A percentile compares a stretch with the other conserved stretches of the same genome.
phyloP scores from a whole-genome alignment of 2,888 invertebrate genomes.

The Antitype chi region DNA sequence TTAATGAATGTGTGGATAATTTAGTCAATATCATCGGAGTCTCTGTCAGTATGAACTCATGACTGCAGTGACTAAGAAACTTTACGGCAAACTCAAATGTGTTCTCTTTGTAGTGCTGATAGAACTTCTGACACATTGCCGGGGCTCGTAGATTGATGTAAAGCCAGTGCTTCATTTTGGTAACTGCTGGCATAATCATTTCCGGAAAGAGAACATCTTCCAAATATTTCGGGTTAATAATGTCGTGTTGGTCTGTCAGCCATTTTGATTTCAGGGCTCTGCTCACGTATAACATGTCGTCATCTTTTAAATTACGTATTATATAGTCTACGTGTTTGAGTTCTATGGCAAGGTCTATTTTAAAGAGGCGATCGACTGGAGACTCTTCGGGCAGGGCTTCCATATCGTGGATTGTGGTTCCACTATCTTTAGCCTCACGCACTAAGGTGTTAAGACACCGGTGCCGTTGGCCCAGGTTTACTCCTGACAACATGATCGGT shows the following conservation, averaged over 20 bases:
- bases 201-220: constrained; percentile 77
- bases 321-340: constrained; percentile 76
- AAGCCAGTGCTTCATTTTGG: constrained; percentile 77
- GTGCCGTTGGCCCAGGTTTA: constrained; percentile 76
- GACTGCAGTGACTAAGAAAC: constrained; percentile 74
- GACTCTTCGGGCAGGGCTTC: constrained; percentile 68
- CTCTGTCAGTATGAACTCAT: constrained; percentile 72
- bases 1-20: constrained; percentile 73
- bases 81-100: constrained; percentile 73
- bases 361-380: constrained; percentile 78
- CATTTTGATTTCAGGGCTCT: constrained; percentile 79
- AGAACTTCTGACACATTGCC: constrained; percentile 75
- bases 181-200: constrained; percentile 77
- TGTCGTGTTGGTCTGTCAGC: constrained; percentile 73
- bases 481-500: constrained; percentile 72
- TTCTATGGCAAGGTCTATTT: constrained; percentile 80
- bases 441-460: constrained; percentile 74
- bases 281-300: constrained; percentile 81
- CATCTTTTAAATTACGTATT: constrained; percentile 75
- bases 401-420: constrained; percentile 52
- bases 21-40: constrained; percentile 70
- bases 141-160: constrained; percentile 68
- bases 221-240: constrained; percentile 78
- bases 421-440: constrained; percentile 47
- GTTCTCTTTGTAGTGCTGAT: constrained; percentile 72